A percentile compares a stretch with the other conserved stretches of the same genome.
Evolutionary conservation across 1,140 invertebrate species (phyloP).

Genomic region (Bombus ignitus): DNA sequence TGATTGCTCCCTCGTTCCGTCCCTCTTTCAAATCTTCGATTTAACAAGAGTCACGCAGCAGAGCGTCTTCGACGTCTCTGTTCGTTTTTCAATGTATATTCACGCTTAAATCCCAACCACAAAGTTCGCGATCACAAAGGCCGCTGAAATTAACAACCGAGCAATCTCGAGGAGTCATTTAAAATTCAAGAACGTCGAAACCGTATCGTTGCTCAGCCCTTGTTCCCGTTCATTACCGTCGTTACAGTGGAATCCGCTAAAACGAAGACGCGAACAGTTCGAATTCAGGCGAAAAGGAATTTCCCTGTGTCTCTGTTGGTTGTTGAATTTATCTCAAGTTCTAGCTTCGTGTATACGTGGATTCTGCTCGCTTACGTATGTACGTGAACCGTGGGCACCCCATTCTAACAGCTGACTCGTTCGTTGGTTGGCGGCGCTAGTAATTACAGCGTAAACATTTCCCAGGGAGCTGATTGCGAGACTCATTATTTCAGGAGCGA

Average conservation of each 20-base stretch:
- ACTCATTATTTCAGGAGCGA: slow-evolving; percentile 77
- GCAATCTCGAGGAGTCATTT: slow-evolving; percentile 14
- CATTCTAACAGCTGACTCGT: slow-evolving; percentile 48
- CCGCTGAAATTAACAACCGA: slow-evolving; percentile 17
- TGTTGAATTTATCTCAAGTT: slow-evolving; percentile 27
- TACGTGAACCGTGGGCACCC: background rate
- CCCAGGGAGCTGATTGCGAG: slow-evolving; percentile 75
- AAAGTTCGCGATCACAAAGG: background rate
- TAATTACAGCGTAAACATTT: slow-evolving; percentile 80
- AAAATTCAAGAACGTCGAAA: slow-evolving; percentile 33
- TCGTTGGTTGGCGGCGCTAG: slow-evolving; percentile 28
- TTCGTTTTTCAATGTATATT: background rate
- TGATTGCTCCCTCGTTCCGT: background rate
- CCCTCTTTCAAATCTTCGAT: background rate
- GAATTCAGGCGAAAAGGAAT: background rate
- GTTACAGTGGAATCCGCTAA: background rate
- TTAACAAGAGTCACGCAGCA: too few relatives aligned
- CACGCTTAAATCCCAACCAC: background rate
- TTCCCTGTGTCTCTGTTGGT: background rate
- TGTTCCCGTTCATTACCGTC: slow-evolving; percentile 11
- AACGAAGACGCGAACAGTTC: background rate
- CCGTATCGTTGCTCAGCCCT: background rate
- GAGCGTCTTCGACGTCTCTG: background rate
- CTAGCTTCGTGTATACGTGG: background rate
- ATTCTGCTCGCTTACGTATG: background rate